Evolutionary conservation across 2,797 vertebrate genomes (phyloP), one percentile per base, ranked within the genome.

Genomic region (Coregonus ussuriensis): DNA sequence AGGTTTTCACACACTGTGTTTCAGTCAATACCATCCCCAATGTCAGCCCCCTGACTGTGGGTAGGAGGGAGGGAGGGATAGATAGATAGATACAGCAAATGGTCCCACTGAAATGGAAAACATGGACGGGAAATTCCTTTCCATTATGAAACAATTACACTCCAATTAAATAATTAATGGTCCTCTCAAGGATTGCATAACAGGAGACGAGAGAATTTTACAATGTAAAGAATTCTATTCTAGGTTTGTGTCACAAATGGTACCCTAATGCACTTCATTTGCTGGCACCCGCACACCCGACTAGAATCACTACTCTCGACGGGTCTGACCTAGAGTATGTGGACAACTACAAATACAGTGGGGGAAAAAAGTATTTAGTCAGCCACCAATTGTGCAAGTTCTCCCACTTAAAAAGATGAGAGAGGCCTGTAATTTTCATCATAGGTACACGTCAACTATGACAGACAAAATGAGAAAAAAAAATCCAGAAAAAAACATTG

Each of bases 121-220:
- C 59, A 31, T 74, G 59, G 11, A 74, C 63, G 74, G 77, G 85
- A 86, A 84, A 77, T 80, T 80, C 84, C 81, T 75, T 77, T 78
- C 33, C 54, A 74, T 59, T 63, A 71, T 59, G 74, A 52, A 51
- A 67, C 52, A 37, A 83, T 74, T 79, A 66, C 18, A 41, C 33
- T 33, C 74, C 18, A 6, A 25, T 79, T 88, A 73, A 81, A 90
- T 86, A 74, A 89, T 90, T 89, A 76, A 90, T 16, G 13, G 73
- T 74, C 52, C 81, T 66, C 76, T 63, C 6, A 54, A 41, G 18
- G 16, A 70, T 90, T 88, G 83, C 83, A 69, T 87, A 89, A 90
- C 52, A 59, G 5, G 52, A 6, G 47, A 81, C 74, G 53, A 72
- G 72, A 83, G 82, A 85, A 82, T 68, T 56, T 56, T 74, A 77